Conservation (phyloP, 2,797 vertebrate species). For the Coreius guichenoti region DNA sequence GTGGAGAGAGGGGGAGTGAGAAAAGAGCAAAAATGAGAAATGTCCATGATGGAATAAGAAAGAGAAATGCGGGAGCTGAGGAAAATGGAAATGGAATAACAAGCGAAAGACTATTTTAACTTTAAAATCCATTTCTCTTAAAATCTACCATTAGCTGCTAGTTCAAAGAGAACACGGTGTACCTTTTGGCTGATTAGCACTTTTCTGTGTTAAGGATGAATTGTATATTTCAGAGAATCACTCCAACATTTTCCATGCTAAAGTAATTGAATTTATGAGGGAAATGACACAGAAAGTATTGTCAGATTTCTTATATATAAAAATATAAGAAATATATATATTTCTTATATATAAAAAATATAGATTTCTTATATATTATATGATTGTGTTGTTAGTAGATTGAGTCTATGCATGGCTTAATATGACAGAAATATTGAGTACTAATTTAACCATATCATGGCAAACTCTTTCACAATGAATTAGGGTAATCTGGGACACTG, state of each 20-base stretch:
- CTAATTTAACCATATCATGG: neutral
- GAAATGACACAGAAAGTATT: neutral
- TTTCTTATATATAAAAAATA: neutral
- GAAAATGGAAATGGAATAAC: slow-evolving; percentile 35
- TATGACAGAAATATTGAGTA: neutral
- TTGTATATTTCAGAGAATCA: neutral
- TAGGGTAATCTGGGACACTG: neutral
- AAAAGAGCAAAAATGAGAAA: slow-evolving; percentile 53
- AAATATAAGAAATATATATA: too few relatives aligned
- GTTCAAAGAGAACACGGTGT: neutral
- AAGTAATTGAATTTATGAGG: neutral
- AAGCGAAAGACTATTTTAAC: slow-evolving; percentile 20
- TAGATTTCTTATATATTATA: too few relatives aligned
- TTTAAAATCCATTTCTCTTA: slow-evolving; percentile 31
- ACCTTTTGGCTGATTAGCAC: slow-evolving; percentile 9
- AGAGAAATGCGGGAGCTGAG: slow-evolving; percentile 7
- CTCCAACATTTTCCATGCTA: neutral
- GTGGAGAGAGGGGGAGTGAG: slow-evolving; percentile 29
- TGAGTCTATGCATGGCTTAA: neutral
- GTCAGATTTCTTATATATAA: neutral
- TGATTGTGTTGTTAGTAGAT: neutral
- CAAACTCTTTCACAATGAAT: neutral
- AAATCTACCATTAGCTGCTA: slow-evolving; percentile 24
- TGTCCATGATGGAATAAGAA: slow-evolving; percentile 39
- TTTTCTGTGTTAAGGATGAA: neutral